Conservation (phyloP, 2,888 invertebrate genomes). For the Sinohyriopsis cumingii region DNA sequence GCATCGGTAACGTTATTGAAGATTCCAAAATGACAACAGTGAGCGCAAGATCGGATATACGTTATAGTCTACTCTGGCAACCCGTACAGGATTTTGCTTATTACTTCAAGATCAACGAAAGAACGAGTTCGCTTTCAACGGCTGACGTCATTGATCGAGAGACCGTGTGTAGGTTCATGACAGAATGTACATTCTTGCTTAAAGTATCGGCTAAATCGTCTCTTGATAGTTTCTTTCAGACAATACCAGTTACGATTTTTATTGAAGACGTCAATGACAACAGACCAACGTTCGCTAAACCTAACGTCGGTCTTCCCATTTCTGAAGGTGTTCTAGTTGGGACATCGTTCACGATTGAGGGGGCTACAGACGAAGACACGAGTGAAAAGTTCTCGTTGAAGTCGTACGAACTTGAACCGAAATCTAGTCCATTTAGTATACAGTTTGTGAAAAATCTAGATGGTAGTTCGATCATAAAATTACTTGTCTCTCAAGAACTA, state of each 20-base stretch:
- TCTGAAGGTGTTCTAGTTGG: conserved; percentile 43
- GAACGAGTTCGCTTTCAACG: conserved; percentile 36
- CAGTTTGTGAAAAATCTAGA: conserved; percentile 41
- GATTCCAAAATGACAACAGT: no score
- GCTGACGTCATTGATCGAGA: conserved; percentile 41
- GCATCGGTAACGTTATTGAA: no score
- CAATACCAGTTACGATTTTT: conserved; percentile 49
- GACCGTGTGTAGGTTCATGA: conserved; percentile 39
- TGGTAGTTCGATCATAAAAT: conserved; percentile 42
- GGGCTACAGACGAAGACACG: conserved; percentile 45
- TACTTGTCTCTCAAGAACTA: conserved; percentile 40
- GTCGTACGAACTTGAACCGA: conserved; percentile 37
- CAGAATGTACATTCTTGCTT: conserved; percentile 29
- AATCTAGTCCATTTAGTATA: conserved; percentile 35
- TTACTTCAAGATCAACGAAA: conserved; percentile 38
- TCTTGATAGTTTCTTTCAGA: conserved; percentile 47
- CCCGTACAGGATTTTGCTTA: conserved; percentile 24
- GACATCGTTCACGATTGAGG: conserved; percentile 39
- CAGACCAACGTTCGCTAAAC: conserved; percentile 46
- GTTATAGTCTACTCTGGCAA: no score
- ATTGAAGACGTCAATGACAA: conserved; percentile 60
- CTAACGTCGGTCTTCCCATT: conserved; percentile 27
- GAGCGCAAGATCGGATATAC: no score
- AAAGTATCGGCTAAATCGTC: conserved; percentile 44
- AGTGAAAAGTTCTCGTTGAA: conserved; percentile 43